Percentiles rank a stretch among this genome's conserved stretches.
Evolutionary conservation across 2,797 vertebrate genomes (phyloP).

Genomic region (Scleropages formosus): DNA sequence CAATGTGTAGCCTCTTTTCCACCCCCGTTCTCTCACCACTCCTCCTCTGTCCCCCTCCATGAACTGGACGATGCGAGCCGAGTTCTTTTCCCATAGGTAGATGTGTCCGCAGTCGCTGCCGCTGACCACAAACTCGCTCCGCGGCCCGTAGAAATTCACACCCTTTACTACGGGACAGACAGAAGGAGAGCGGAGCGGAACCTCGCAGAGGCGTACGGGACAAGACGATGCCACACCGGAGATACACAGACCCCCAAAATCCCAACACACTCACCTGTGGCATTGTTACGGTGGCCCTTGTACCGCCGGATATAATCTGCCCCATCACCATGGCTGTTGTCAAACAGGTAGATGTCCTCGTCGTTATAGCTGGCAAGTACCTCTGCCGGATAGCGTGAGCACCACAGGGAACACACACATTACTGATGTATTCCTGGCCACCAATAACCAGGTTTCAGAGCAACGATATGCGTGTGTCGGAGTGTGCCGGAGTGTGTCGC

Average conservation of each 20-base stretch:
- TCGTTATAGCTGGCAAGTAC: conserved; percentile 94
- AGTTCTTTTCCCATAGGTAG: conserved; percentile 95
- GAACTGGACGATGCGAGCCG: conserved; percentile 91
- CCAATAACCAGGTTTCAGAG: too few species aligned
- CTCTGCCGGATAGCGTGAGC: conserved; percentile 62
- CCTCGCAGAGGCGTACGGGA: too few species aligned
- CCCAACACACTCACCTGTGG: conserved; percentile 73
- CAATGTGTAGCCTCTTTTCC: too few species aligned
- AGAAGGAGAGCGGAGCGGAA: background rate
- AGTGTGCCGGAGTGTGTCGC: background rate
- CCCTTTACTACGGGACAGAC: conserved; percentile 80
- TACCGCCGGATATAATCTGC: conserved; percentile 85
- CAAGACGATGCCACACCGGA: background rate
- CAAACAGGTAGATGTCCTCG: conserved; percentile 95
- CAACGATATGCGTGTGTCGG: too few species aligned
- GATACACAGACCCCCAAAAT: too few species aligned
- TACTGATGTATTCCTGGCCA: background rate
- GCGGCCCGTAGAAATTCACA: conserved; percentile 94
- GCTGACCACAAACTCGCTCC: conserved; percentile 95
- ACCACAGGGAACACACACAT: background rate
- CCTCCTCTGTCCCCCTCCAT: conserved; percentile 94
- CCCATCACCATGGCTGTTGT: conserved; percentile 87
- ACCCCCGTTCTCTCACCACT: conserved; percentile 72
- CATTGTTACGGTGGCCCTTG: conserved; percentile 93
- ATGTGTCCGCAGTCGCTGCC: conserved; percentile 97